Evolutionary conservation across 2,888 invertebrate genomes (phyloP).

Genomic region (Stenotaenia linearis): DNA sequence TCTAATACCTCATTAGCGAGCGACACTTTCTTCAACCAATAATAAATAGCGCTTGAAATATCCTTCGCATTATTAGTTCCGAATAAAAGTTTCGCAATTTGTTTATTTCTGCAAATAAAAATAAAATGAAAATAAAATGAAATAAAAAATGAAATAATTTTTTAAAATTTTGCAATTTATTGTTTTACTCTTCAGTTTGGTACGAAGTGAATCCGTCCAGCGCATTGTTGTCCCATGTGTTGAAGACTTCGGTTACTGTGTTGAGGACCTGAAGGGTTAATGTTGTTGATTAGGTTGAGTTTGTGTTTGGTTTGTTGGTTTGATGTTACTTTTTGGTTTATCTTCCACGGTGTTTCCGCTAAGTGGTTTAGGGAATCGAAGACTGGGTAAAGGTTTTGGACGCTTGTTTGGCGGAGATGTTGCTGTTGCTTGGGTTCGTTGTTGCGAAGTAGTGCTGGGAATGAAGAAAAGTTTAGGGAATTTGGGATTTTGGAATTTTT

Average conservation of each 20-base stretch:
- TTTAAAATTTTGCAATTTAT: background rate
- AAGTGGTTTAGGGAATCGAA: slow-evolving; percentile 89
- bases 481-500: too few species aligned
- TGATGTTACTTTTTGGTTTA: slow-evolving; percentile 69
- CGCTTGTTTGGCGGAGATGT: slow-evolving; percentile 54
- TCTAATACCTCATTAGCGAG: slow-evolving; percentile 86
- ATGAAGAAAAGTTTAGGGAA: too few species aligned
- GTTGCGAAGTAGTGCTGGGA: too few species aligned
- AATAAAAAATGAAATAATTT: background rate
- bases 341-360: slow-evolving; percentile 85
- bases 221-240: slow-evolving; percentile 43
- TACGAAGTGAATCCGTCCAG: background rate
- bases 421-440: slow-evolving; percentile 60
- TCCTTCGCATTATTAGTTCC: background rate
- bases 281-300: too few species aligned
- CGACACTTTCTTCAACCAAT: slow-evolving; percentile 92
- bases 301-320: too few species aligned
- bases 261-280: slow-evolving; percentile 57
- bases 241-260: slow-evolving; percentile 61
- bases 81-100: background rate
- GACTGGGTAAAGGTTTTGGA: slow-evolving; percentile 65
- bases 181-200: background rate
- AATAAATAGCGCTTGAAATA: slow-evolving; percentile 60
- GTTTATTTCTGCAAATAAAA: background rate
- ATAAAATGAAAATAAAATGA: too few species aligned